Conservation (phyloP, 2,888 invertebrate genomes). For the Odontocolon sp. region DNA sequence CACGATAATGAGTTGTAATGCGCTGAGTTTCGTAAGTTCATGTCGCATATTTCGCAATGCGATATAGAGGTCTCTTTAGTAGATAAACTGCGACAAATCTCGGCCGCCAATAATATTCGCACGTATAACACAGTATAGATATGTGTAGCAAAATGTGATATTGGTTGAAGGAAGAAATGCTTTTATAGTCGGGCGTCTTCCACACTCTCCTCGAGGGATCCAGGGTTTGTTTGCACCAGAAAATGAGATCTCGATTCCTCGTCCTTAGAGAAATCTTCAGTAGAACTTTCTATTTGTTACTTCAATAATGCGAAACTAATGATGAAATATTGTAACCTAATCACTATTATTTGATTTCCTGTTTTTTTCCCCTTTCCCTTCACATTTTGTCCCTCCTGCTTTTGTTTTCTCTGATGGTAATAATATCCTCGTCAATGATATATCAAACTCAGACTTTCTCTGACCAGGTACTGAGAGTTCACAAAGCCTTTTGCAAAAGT, state of each 20-base stretch:
- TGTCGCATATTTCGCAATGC: no score
- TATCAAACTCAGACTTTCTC: constrained; percentile 12
- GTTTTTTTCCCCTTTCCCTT: constrained; percentile 11
- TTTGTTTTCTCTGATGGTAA: constrained; percentile 4
- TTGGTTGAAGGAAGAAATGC: background rate
- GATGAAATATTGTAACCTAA: constrained; percentile 6
- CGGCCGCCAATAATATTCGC: no score
- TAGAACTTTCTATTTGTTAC: constrained; percentile 14
- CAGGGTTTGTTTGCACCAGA: constrained; percentile 58
- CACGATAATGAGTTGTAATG: no score
- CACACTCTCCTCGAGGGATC: constrained; percentile 2
- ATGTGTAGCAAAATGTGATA: no score
- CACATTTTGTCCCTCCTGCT: background rate
- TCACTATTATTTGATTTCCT: no score
- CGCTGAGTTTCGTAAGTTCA: no score
- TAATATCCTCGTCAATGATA: constrained; percentile 22
- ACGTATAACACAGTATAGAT: no score
- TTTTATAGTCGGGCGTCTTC: background rate
- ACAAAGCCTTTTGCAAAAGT: background rate
- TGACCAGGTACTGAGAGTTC: background rate
- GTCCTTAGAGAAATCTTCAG: constrained; percentile 61
- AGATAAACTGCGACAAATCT: no score
- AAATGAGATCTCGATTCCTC: constrained; percentile 62
- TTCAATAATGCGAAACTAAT: constrained; percentile 9
- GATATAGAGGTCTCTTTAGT: no score